Evolutionary conservation across 2,797 vertebrate species (phyloP), one percentile per base, ranked within the genome.

Genomic region (Oreochromis mossambicus): DNA sequence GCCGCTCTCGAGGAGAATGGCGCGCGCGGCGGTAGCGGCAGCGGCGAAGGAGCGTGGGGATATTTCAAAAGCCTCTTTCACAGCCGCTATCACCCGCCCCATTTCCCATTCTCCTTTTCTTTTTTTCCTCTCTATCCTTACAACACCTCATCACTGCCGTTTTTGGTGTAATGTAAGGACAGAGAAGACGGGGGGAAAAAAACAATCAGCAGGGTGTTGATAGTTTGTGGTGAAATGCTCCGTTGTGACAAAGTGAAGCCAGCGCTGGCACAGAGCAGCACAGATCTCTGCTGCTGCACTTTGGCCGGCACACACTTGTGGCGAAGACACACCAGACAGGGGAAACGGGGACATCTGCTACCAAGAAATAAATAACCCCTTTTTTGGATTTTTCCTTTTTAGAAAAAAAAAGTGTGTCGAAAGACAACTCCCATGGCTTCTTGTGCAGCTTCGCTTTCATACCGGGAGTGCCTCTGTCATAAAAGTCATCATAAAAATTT

Each of bases 21-120:
- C 3, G 19, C 21, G 41, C 7, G 80, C 63, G 21, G 29, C 5
- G 41, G 50, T 0, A 12, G 81, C 17, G 32, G 54, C 21, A 24
- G 51, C 19, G 21, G 81, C 8, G 61, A 70, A 66, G 52, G 63
- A 68, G 83, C 63, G 86, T 76, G 79, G 50, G 85, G 88, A 68
- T 88, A 82, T 91, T 91, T 93, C 86, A 85, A 91, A 93, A 87
- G 81, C 79, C 58, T 82, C 86, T 89, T 90, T 92, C 89, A 85
- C 86, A 52, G 58, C 66, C 21, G 43, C 86, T 89, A 87, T 89
- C 89, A 78, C 15, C 78, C 51, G 19, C 17, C 34, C 17, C 19
- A 58, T 8, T 79, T 58, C 46, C 63, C 61, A 41, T 61, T 24
- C 34, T 21, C 32, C 52, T 51, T 61, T 34, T 50, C 58, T 21